Base-by-base conservation (phyloP, 2,113 vertebrate species). In the Serinus canaria region DNA sequence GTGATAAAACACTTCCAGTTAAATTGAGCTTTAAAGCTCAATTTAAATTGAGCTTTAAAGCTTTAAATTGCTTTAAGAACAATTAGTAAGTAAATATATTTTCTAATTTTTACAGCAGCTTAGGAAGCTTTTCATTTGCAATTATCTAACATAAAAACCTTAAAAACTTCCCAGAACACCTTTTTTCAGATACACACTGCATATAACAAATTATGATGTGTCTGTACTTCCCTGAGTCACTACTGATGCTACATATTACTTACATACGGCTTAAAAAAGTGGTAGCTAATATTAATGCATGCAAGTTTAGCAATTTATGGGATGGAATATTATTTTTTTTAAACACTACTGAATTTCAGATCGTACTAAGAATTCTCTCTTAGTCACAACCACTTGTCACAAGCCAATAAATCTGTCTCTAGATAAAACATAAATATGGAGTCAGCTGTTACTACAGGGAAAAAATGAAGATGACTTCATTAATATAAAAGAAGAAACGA, bases 361-460 rank as follows among this genome's bases (percentile, higher is more conserved):
- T 43, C n/a, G n/a, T 35, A 28, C 22, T 43, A 50, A 73, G 41
- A 84, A n/a, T 75, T 90, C 55, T 87, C 59, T 21, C 16, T 72
- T 33, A 56, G 22, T 35, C 58, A 84, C 35, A 83, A 50, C 11
- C 53, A 63, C 66, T 56, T 41, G 39, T 33, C 79, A 10, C 49
- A 86, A 92, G 75, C 30, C 64, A 67, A 87, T 28, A 44, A 44
- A 13, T 74, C 39, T 66, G 62, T 30, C 63, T 69, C 73, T 66
- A 69, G 30, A 22, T 56, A 53, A 22, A 76, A 44, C 5, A 41
- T 46, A 95, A 93, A 93, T 96, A 97, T 96, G 96, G 96, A 97
- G 96, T 69, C 97, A 96, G 67, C 92, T 86, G 72, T 90, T 96
- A 96, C 63, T 50, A 63, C 6, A 59, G 94, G 69, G 67, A 15